Base-by-base conservation (phyloP, 2,113 vertebrate species). In the Mustelus asterias region DNA sequence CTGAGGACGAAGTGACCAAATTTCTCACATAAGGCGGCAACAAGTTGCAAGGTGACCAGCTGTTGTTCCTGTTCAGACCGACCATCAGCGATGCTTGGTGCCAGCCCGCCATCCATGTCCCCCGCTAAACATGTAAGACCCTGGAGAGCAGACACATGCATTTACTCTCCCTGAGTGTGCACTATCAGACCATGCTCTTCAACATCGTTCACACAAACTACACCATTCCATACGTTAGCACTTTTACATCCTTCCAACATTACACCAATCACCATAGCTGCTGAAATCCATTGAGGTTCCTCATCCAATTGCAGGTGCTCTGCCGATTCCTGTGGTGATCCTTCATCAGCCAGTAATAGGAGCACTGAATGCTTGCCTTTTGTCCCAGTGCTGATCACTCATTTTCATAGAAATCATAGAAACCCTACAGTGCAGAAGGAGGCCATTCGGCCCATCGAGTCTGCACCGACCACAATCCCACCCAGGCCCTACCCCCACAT, bases 41-140 rank as follows among this genome's bases (percentile, higher is more conserved):
- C 95, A 2, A 98, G 97, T 96, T 99, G 99, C 60, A 99, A 97
- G n/a, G 98, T 96, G 89, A 97, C 97, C 86, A 99, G 97, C 96
- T 97, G 98, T 96, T 96, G 98, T 58, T 96, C 97, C 89, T 96
- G 96, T 96, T 98, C 98, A 97, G 98, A 96, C 2, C 99, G 97
- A 1, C 96, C 98, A 96, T 96, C 96, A 92, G 96, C 96, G 0
- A 97, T 97, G n/a, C 96, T 94, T 0, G 96, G 88, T 85, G 96
- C 3, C 0, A 37, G 80, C 11, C 96, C 63, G 0, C 96, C 60
- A 14, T 96, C 97, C 0, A 80, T 96, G 70, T 98, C 97, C 0
- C 96, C 97, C 96, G 98, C 97, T 97, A 98, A 96, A 0, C 90
- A 95, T 3, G 98, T 98, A 97, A 99, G 97, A n/a, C 98, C 98